Percentiles rank a stretch among this genome's conserved stretches.
Conservation (phyloP, 2,113 vertebrate genomes). For the Aegotheles bennettii region DNA sequence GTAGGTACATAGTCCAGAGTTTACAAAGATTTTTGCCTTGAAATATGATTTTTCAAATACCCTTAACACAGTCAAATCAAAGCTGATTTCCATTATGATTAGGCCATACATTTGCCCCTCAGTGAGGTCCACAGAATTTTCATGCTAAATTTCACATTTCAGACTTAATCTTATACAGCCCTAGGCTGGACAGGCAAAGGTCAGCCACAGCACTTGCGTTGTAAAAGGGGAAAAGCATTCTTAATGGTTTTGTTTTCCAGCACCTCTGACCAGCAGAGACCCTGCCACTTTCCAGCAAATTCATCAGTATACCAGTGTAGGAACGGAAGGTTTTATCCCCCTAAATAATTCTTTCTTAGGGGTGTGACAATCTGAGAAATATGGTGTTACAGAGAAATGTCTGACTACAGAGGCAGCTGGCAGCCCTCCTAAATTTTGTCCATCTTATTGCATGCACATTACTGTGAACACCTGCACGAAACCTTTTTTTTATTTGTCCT, state of each 20-base stretch:
- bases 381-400: background rate
- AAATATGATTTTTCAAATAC: background rate
- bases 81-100: background rate
- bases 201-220: background rate
- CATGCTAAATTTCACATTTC: slow-evolving; percentile 25
- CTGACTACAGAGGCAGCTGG: background rate
- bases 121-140: background rate
- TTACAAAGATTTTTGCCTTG: background rate
- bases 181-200: background rate
- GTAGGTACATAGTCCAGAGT: background rate
- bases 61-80: background rate
- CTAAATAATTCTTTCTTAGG: background rate
- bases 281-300: background rate
- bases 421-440: background rate
- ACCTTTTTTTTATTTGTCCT: background rate
- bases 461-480: background rate
- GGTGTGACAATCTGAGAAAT: background rate
- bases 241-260: background rate
- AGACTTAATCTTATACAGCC: background rate
- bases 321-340: background rate
- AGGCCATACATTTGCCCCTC: background rate
- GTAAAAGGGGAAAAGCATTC: background rate
- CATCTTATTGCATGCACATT: background rate
- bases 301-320: background rate
- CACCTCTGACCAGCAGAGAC: background rate